Conservation (phyloP, 1,140 invertebrate species). For the Sitobion miscanthi region DNA sequence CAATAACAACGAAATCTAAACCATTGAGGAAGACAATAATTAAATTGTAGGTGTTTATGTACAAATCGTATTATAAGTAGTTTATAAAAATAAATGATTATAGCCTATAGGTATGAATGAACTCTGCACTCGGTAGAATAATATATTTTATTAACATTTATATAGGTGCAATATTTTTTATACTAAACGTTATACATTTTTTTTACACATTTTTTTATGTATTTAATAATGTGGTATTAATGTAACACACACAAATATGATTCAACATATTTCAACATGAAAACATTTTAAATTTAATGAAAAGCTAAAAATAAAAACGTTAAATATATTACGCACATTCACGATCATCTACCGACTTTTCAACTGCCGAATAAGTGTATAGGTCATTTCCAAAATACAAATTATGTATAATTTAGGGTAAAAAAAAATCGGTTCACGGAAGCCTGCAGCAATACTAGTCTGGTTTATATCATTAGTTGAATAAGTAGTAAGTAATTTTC, state of each 20-base stretch:
- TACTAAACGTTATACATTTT: neutral
- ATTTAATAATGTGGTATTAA: neutral
- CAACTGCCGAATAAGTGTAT: neutral
- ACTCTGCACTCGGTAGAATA: neutral
- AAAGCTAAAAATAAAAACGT: neutral
- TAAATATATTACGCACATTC: neutral
- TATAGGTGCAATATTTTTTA: neutral
- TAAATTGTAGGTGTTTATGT: neutral
- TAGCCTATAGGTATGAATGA: neutral
- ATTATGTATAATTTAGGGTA: neutral
- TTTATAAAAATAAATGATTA: too few species aligned
- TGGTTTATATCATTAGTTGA: neutral
- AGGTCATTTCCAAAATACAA: neutral
- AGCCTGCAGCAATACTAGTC: neutral
- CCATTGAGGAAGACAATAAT: neutral
- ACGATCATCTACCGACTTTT: neutral
- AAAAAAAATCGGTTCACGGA: neutral
- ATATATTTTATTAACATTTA: neutral
- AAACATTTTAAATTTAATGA: neutral
- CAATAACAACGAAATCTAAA: neutral
- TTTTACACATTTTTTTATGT: neutral
- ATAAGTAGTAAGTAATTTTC: constrained; percentile 5
- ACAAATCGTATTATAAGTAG: neutral
- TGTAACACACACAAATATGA: neutral
- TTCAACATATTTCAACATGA: neutral